A percentile compares a stretch with the other conserved stretches of the same genome.
Evolutionary conservation across 1,140 invertebrate species (phyloP).

Genomic region (Pantala flavescens): DNA sequence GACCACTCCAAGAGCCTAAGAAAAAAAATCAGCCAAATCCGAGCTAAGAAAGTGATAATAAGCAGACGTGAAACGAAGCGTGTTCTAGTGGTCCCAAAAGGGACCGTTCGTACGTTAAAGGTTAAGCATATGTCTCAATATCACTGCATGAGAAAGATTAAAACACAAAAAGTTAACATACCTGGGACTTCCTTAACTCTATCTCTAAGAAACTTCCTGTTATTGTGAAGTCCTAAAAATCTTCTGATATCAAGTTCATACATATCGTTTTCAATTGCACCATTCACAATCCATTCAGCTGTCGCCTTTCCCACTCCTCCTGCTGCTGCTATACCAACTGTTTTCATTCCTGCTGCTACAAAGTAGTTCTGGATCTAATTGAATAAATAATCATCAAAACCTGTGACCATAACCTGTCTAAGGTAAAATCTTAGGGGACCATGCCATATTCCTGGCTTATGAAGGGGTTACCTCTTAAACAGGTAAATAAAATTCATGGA

Average conservation of each 20-base stretch:
- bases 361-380: slow-evolving; percentile 81
- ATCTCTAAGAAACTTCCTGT: slow-evolving; percentile 85
- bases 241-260: slow-evolving; percentile 85
- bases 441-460: not conserved
- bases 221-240: slow-evolving; percentile 92
- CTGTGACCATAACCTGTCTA: not conserved
- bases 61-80: too few relatives aligned
- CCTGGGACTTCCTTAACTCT: slow-evolving; percentile 89
- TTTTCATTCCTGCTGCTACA: slow-evolving; percentile 93
- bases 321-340: slow-evolving; percentile 81
- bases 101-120: too few relatives aligned
- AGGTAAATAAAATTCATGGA: too few relatives aligned
- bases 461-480: too few relatives aligned
- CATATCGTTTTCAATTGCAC: slow-evolving; percentile 70
- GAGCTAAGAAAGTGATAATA: too few relatives aligned
- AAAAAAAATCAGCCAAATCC: too few relatives aligned
- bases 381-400: slow-evolving; percentile 21
- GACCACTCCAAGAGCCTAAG: too few relatives aligned
- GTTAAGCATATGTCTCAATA: too few relatives aligned
- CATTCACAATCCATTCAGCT: slow-evolving; percentile 80
- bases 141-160: too few relatives aligned
- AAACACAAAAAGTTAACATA: slow-evolving; percentile 32
- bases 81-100: too few relatives aligned
- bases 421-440: not conserved
- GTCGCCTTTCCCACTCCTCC: slow-evolving; percentile 87